Evolutionary conservation across 2,888 invertebrate genomes (phyloP), one percentile per base, ranked within the genome.

Genomic region (Panopea generosa): DNA sequence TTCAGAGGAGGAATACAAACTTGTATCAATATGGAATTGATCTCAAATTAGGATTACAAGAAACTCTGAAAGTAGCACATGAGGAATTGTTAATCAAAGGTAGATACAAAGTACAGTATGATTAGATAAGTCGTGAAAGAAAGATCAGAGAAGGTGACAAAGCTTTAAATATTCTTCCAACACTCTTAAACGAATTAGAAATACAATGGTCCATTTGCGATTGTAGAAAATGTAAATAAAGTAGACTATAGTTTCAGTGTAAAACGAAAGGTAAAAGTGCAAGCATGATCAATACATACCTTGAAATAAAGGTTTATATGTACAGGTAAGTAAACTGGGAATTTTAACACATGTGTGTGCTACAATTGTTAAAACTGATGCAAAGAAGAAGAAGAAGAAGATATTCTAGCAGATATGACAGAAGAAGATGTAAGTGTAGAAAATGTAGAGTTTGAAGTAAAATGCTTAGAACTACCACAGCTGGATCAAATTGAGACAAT

Each of bases 171-270:
- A 55, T 86, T 14, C 38, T 84, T 0, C 78, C 82, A 9, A 82
- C 82, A 0, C 66, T 83, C 24, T 18, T 57, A 3, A 85, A 84
- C 67, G 85, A 85, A 53, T 55, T 81, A n/a, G 40, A 77, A 3
- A 47, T 79, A 29, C 79, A 77, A 22, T 82, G 75, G 79, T 18
- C 79, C 81, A 27, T 79, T 52, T 53, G 40, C n/a, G n/a, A 67
- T 79, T 7, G 52, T 66, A 45, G 70, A 53, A 20, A 57, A 26
- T 6, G 26, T 74, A 22, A 61, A 61, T 43, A 20, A 56, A 6
- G 45, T 50, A 14, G 77, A 82, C 50, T 79, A 79, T 60, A 52
- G 26, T 9, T 33, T 84, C 2, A 29, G 72, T 4, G 61, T 82
- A 6, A 43, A 68, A 43, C 61, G 50, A 0, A 77, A 77, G 52